Conservation (phyloP, 2,888 invertebrate species). For the Junonia oenone region DNA sequence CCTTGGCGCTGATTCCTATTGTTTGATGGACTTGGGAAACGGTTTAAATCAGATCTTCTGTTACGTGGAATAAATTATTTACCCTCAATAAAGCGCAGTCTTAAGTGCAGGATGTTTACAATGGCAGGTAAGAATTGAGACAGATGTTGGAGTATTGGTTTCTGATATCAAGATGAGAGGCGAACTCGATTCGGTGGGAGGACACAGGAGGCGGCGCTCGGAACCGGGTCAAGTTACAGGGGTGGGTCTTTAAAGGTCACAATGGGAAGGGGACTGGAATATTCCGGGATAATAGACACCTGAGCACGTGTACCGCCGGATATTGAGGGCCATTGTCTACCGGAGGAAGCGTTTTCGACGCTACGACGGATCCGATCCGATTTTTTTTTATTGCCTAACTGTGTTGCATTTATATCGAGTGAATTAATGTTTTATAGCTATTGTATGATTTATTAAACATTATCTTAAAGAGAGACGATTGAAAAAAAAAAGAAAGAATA, state of each 20-base stretch:
- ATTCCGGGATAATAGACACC: constrained; percentile 68
- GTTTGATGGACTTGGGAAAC: constrained; percentile 47
- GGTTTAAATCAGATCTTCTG: constrained; percentile 8
- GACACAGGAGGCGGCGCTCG: constrained; percentile 66
- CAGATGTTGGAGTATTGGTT: constrained; percentile 60
- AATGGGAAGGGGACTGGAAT: constrained; percentile 49
- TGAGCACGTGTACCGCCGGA: constrained; percentile 78
- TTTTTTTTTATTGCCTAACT: constrained; percentile 40
- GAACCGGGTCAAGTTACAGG: constrained; percentile 73
- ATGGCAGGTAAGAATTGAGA: constrained; percentile 37
- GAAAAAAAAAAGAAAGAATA: too few species aligned
- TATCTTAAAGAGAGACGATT: too few species aligned
- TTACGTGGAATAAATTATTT: constrained; percentile 12
- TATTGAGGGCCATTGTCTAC: constrained; percentile 69
- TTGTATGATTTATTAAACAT: too few species aligned
- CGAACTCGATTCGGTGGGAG: constrained; percentile 59
- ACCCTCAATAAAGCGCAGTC: constrained; percentile 7
- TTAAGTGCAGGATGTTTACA: constrained; percentile 28
- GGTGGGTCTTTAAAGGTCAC: constrained; percentile 56
- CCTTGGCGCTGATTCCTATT: constrained; percentile 70
- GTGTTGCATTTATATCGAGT: constrained; percentile 12
- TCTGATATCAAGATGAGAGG: constrained; percentile 37
- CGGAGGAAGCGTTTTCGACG: constrained; percentile 73
- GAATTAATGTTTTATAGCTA: too few species aligned
- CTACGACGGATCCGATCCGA: constrained; percentile 65